Conservation (phyloP, 2,113 vertebrate genomes). For the Piliocolobus tephrosceles region DNA sequence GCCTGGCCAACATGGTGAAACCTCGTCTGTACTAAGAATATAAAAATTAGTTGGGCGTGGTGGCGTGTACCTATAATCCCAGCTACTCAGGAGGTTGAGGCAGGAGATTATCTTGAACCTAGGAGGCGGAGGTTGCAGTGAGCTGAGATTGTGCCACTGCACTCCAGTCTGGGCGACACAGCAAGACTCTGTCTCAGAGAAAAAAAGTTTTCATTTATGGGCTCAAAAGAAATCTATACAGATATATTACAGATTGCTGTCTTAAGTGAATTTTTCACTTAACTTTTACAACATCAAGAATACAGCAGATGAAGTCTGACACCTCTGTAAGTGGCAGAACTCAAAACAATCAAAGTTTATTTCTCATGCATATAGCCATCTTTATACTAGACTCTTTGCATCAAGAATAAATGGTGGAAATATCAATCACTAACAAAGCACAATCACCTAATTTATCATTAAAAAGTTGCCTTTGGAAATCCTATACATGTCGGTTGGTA, state of each 20-base stretch:
- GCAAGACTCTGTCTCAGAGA: too few species aligned
- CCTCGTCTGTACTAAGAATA: too few species aligned
- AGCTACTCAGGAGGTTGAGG: too few species aligned
- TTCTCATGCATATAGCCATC: conserved; percentile 4
- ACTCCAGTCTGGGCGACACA: too few species aligned
- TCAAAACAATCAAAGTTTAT: conserved; percentile 41
- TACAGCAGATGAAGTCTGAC: not conserved
- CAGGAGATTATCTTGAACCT: too few species aligned
- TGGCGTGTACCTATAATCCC: too few species aligned
- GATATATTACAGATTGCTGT: not conserved
- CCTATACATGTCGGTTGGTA: not conserved
- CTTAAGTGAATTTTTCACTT: conserved; percentile 24
- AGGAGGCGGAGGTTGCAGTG: too few species aligned
- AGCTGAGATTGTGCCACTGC: too few species aligned
- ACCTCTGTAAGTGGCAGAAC: not conserved
- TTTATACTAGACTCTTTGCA: not conserved
- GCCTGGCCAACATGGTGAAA: too few species aligned
- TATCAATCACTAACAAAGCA: conserved; percentile 11
- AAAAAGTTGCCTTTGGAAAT: not conserved
- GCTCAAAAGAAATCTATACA: not conserved
- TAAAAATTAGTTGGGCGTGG: too few species aligned
- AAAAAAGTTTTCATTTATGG: not conserved
- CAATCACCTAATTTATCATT: not conserved
- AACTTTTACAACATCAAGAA: conserved; percentile 30
- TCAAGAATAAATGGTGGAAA: not conserved